Evolutionary conservation across 2,113 vertebrate species (phyloP).

Genomic region (Diphyllodes magnificus): DNA sequence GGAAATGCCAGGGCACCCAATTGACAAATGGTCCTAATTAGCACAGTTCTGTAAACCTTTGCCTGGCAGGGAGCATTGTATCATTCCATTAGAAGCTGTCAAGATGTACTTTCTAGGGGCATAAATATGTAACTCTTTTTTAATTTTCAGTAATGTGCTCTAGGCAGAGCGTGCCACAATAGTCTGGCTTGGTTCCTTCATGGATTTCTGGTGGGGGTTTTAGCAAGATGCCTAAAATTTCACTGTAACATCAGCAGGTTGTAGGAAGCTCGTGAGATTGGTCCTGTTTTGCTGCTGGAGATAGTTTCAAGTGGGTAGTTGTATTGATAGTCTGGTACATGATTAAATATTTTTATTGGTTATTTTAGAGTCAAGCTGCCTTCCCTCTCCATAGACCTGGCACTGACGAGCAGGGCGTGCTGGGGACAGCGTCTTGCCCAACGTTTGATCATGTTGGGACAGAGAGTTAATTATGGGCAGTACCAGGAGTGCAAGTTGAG

Average conservation of each 20-base stretch:
- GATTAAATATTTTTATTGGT: not conserved
- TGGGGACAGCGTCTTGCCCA: not conserved
- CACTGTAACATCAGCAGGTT: not conserved
- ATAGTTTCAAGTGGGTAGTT: not conserved
- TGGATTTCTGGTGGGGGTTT: not conserved
- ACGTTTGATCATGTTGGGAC: not conserved
- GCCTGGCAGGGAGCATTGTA: not conserved
- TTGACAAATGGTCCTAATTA: slow-evolving; percentile 41
- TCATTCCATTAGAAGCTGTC: not conserved
- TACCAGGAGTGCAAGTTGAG: not conserved
- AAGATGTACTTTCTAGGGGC: not conserved
- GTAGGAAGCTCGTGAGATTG: not conserved
- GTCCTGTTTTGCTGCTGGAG: not conserved
- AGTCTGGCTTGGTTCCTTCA: not conserved
- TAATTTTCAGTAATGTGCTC: not conserved
- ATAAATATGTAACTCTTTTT: not conserved
- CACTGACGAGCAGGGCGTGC: not conserved
- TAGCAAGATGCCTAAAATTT: not conserved
- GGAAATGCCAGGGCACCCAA: not conserved
- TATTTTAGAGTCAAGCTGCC: not conserved
- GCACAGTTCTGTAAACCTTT: not conserved
- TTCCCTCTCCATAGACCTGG: not conserved
- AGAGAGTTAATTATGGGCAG: not conserved
- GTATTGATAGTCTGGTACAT: fast-evolving
- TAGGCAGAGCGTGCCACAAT: fast-evolving